Conservation (phyloP, 1,140 invertebrate genomes). For the Drosophila baimaii region DNA sequence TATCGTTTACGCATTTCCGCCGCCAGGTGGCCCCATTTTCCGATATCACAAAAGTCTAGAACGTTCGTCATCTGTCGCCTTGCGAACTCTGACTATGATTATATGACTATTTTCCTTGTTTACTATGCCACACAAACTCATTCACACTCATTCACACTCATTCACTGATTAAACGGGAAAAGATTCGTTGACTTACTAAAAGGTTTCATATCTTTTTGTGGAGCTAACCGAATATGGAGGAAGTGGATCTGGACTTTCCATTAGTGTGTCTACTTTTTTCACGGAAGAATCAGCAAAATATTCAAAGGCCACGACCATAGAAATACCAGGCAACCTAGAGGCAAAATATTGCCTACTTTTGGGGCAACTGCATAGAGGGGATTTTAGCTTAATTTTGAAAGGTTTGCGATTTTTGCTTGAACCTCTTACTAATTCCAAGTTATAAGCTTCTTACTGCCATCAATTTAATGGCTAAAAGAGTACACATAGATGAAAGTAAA, state of each 20-base stretch:
- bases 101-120: slow-evolving; percentile 18
- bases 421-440: neutral
- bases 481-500: neutral
- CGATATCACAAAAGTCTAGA: neutral
- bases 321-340: neutral
- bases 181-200: neutral
- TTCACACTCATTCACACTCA: neutral
- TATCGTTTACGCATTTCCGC: slow-evolving; percentile 3
- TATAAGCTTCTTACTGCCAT: neutral
- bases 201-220: too few relatives aligned
- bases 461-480: neutral
- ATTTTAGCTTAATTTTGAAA: too few relatives aligned
- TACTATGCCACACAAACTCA: slow-evolving; percentile 5
- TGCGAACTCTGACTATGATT: neutral
- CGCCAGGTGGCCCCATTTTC: slow-evolving; percentile 6
- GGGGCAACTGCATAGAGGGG: too few relatives aligned
- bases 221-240: too few relatives aligned
- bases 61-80: slow-evolving; percentile 14
- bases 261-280: neutral
- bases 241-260: neutral
- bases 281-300: neutral
- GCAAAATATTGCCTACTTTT: neutral
- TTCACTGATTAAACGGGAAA: slow-evolving; percentile 5
- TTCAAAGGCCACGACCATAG: neutral
- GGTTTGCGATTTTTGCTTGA: too few relatives aligned